phyloP scores from a whole-genome alignment of 2,113 vertebrate species.

The Pica pica region DNA sequence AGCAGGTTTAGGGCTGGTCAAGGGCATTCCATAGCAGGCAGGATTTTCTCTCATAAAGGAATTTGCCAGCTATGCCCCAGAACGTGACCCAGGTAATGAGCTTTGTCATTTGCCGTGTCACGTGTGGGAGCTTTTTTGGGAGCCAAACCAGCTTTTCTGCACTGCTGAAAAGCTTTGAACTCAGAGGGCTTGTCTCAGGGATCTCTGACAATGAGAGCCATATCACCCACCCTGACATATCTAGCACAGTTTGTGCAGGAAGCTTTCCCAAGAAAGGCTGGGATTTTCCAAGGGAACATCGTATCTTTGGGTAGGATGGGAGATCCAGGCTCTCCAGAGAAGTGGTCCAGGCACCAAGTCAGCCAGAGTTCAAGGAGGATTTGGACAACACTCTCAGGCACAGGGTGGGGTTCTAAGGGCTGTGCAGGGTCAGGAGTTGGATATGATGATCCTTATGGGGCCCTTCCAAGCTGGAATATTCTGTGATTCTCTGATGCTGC shows the following conservation, averaged over 20 bases:
- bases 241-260: background rate
- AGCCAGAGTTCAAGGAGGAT: background rate
- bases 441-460: background rate
- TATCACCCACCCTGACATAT: background rate
- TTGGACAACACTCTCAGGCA: background rate
- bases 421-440: background rate
- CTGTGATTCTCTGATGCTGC: background rate
- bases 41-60: background rate
- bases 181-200: background rate
- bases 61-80: background rate
- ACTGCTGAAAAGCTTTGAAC: background rate
- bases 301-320: rapidly evolving
- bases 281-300: background rate
- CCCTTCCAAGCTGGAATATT: background rate
- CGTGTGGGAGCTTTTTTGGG: background rate
- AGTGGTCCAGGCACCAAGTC: background rate
- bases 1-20: background rate
- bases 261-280: background rate
- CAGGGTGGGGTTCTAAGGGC: background rate
- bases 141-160: background rate
- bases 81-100: background rate
- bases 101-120: background rate
- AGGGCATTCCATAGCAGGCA: background rate
- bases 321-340: background rate
- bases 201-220: background rate